Base-by-base conservation (phyloP, 2,113 vertebrate genomes). In the Eleginops maclovinus region DNA sequence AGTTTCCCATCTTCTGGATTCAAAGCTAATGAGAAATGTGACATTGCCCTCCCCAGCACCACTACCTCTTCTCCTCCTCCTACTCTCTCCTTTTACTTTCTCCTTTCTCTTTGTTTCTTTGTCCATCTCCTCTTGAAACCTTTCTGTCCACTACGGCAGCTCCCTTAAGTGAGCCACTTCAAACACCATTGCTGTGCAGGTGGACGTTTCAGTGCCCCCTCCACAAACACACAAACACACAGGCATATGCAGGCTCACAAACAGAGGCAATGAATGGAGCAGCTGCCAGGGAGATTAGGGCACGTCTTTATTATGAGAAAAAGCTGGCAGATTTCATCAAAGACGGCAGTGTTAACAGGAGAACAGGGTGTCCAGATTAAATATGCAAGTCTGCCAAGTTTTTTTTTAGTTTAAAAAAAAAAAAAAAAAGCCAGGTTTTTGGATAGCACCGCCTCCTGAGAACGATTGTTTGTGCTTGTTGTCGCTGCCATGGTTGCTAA, bases 211-310 rank as follows among this genome's bases (percentile, higher is more conserved):
- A 51, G 44, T 65, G 66, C 71, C 71, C 62, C 46, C 68, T 41
- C 49, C 78, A 75, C 55, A 51, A 5, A 56, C 54, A 50, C 63
- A 68, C 49, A 64, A 60, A 68, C 15, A 19, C 74, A 24, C 61
- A 55, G 14, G 51, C 73, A 73, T 58, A 13, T 75, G 84, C 78
- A 62, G 78, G 87, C 84, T 90, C 79, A 80, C 73, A 85, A 79
- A 80, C 79, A 77, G 73, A 67, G 82, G 85, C 82, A 62, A 49
- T 93, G 91, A 94, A 94, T 93, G 83, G 88, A 89, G 82, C 94
- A 94, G 93, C 94, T 94, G 94, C 92, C 88, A 69, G 47, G 68
- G 85, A 93, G 93, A 93, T 94, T 93, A 94, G 89, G 87, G 74
- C 87, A 83, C 73, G 83, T 92, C 89, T 88, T 88, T 85, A 86